Conservation (phyloP, 2,888 invertebrate genomes). For the Byasa hedistus region DNA sequence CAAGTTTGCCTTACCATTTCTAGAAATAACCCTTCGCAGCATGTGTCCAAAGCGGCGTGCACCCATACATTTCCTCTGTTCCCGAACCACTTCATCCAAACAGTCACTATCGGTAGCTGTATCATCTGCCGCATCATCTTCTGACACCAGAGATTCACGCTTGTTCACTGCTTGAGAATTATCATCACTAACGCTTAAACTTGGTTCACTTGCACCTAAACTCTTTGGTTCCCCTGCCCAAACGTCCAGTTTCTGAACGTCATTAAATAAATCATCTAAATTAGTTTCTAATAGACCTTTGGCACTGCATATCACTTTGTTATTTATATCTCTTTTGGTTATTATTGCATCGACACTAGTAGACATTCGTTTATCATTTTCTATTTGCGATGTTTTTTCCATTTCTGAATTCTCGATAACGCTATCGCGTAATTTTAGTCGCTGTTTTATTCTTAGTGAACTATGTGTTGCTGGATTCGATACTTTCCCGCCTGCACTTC, state of each 20-base stretch:
- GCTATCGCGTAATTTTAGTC: conserved; percentile 63
- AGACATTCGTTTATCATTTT: conserved; percentile 64
- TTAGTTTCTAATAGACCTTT: conserved; percentile 79
- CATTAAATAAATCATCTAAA: conserved; percentile 73
- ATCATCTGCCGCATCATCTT: conserved; percentile 67
- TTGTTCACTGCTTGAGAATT: conserved; percentile 48
- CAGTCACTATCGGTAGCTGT: conserved; percentile 68
- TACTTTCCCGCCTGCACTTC: conserved; percentile 42
- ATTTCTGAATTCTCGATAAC: conserved; percentile 48
- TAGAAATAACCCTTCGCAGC: conserved; percentile 69
- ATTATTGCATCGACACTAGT: conserved; percentile 69
- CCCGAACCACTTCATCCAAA: conserved; percentile 65
- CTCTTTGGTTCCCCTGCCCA: conserved; percentile 64
- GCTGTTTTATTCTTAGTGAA: conserved; percentile 62
- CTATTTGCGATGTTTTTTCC: conserved; percentile 48
- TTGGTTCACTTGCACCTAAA: conserved; percentile 72
- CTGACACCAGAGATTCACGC: conserved; percentile 67
- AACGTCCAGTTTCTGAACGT: conserved; percentile 57
- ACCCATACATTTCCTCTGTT: conserved; percentile 72
- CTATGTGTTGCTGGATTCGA: conserved; percentile 53
- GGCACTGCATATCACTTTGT: conserved; percentile 78
- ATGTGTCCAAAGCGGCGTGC: conserved; percentile 70
- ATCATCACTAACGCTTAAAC: conserved; percentile 58
- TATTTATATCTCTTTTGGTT: conserved; percentile 61
- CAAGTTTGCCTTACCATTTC: conserved; percentile 62